Conservation (phyloP, 23 tunicate genomes). For the Styela plicata region DNA sequence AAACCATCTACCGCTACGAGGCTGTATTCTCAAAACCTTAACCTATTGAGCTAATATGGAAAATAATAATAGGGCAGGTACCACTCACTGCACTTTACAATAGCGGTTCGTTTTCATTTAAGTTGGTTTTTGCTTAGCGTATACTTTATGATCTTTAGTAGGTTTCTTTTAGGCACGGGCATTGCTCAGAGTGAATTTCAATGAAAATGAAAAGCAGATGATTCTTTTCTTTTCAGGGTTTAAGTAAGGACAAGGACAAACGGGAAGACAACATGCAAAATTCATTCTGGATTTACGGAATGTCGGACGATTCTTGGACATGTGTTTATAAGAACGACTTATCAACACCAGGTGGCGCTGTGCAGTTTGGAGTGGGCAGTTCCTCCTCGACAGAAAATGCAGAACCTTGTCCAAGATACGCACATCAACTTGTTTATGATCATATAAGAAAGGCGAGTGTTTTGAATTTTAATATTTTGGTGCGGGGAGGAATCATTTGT, state of each 20-base stretch:
- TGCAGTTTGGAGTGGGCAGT: neutral
- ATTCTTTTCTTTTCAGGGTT: conserved; percentile 38
- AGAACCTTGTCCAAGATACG: conserved; percentile 82
- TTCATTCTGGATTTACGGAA: conserved; percentile 74
- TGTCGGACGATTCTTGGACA: conserved; percentile 49
- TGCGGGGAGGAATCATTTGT: neutral
- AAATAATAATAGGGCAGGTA: too few species aligned
- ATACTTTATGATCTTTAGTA: too few species aligned
- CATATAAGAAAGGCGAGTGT: conserved; percentile 27
- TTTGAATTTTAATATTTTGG: neutral
- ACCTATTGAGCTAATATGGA: too few species aligned
- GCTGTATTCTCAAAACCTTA: too few species aligned
- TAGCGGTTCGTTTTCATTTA: too few species aligned
- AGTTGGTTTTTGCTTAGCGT: too few species aligned
- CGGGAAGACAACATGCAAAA: conserved; percentile 87
- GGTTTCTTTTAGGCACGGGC: too few species aligned
- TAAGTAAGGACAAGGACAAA: conserved; percentile 74
- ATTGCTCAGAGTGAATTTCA: too few species aligned
- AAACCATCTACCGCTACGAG: too few species aligned
- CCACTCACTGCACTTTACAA: too few species aligned
- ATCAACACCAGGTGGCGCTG: neutral
- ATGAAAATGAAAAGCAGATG: too few species aligned
- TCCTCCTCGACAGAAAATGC: neutral
- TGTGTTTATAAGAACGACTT: conserved; percentile 58
- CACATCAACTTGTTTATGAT: conserved; percentile 88